Conservation (phyloP, 2,888 invertebrate species). For the Lepas anatifera region DNA sequence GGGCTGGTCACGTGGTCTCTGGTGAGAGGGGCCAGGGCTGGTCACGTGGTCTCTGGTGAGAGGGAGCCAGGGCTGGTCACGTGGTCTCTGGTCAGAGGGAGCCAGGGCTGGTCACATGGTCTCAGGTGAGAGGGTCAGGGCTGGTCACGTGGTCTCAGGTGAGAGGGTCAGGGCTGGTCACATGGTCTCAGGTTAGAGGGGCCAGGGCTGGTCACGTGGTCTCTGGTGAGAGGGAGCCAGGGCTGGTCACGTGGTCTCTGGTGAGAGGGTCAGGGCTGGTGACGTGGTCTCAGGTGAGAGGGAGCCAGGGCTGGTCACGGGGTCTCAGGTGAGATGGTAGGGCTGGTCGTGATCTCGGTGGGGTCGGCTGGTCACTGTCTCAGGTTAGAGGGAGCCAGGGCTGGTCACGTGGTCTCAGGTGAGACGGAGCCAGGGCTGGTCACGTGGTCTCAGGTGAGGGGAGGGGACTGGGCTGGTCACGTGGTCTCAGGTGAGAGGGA, state of each 20-base stretch:
- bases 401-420: background rate
- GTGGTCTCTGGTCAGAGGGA: background rate
- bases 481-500: no score
- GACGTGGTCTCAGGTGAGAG: background rate
- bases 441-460: background rate
- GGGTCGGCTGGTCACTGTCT: background rate
- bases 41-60: no score
- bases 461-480: background rate
- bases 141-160: background rate
- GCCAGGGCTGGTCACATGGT: background rate
- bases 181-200: background rate
- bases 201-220: background rate
- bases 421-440: background rate
- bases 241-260: background rate
- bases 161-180: background rate
- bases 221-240: background rate
- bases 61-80: background rate
- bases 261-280: background rate
- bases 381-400: background rate
- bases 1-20: background rate
- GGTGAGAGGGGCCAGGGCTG: background rate
- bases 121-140: background rate
- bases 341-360: background rate
- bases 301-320: background rate
- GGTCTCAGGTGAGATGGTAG: no score